Percentiles rank a stretch among this genome's conserved stretches.
Evolutionary conservation across 2,888 invertebrate species (phyloP).

Genomic region (Drosophila ezoana): DNA sequence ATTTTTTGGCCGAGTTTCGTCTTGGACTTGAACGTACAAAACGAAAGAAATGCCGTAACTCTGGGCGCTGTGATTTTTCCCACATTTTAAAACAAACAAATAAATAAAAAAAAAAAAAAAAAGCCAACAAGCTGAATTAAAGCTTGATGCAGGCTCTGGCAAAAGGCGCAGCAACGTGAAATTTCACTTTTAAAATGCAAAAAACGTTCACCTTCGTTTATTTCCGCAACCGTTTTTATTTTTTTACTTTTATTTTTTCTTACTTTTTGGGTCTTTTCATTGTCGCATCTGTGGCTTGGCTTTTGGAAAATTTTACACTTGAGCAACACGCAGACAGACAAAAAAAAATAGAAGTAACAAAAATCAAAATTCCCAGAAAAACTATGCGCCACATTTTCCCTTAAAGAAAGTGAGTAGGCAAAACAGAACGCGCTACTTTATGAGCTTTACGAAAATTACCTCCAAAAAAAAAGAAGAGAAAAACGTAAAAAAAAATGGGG

Average conservation of each 20-base stretch:
- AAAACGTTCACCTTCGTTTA: conserved; percentile 77
- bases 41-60: conserved; percentile 64
- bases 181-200: conserved; percentile 80
- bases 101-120: conserved; percentile 48
- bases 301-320: conserved; percentile 68
- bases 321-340: conserved; percentile 40
- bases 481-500: conserved; percentile 19
- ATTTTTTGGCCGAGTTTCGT: conserved; percentile 35
- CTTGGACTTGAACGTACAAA: conserved; percentile 22
- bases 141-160: conserved; percentile 28
- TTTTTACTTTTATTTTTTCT: neutral
- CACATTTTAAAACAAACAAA: conserved; percentile 66
- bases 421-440: conserved; percentile 60
- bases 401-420: conserved; percentile 59
- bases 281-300: conserved; percentile 49
- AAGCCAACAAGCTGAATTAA: conserved; percentile 11
- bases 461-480: conserved; percentile 24
- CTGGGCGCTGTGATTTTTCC: conserved; percentile 62
- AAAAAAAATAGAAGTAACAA: conserved; percentile 1
- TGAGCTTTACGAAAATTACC: conserved; percentile 52
- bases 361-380: conserved; percentile 34
- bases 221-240: conserved; percentile 70
- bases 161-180: conserved; percentile 51
- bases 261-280: conserved; percentile 41
- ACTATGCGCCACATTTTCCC: conserved; percentile 32